phyloP scores from a whole-genome alignment of 1,140 invertebrate genomes.

The Chrysomallon squamiferum region DNA sequence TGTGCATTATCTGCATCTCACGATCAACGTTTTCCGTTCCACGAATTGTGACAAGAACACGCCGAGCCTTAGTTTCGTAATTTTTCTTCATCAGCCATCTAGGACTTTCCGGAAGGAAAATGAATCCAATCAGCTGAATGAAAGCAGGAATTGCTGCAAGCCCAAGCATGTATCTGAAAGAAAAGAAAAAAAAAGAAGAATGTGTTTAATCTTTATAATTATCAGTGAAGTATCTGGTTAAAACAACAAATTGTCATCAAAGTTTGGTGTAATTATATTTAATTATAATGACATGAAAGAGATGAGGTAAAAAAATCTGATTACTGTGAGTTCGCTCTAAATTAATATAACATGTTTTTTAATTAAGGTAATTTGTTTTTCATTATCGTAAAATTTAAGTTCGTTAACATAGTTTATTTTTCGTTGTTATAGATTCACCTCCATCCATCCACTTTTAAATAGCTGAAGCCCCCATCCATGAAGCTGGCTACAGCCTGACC shows the following conservation, averaged over 20 bases:
- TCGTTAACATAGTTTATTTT: no score
- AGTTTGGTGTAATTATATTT: no score
- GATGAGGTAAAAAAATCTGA: no score
- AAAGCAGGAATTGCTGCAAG: slow-evolving; percentile 49
- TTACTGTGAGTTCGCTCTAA: no score
- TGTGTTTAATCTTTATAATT: no score
- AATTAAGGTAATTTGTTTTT: no score
- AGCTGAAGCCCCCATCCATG: slow-evolving; percentile 68
- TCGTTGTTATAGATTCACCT: no score
- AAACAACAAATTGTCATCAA: no score
- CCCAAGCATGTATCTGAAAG: slow-evolving; percentile 53
- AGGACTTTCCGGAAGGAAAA: slow-evolving; percentile 56
- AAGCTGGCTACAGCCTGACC: slow-evolving; percentile 69
- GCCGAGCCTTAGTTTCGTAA: slow-evolving; percentile 33
- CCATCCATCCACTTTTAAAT: slow-evolving; percentile 52
- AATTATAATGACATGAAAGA: no score
- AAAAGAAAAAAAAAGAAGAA: neutral
- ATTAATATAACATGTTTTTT: no score
- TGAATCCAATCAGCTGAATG: slow-evolving; percentile 54
- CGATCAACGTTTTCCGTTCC: slow-evolving; percentile 39
- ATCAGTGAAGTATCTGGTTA: no score
- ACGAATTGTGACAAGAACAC: slow-evolving; percentile 38
- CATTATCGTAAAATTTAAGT: no score
- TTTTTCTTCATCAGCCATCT: slow-evolving; percentile 51
- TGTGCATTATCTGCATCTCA: slow-evolving; percentile 41